Evolutionary conservation across 2,888 invertebrate genomes (phyloP).

Genomic region (Pandemis cinnamomeana): DNA sequence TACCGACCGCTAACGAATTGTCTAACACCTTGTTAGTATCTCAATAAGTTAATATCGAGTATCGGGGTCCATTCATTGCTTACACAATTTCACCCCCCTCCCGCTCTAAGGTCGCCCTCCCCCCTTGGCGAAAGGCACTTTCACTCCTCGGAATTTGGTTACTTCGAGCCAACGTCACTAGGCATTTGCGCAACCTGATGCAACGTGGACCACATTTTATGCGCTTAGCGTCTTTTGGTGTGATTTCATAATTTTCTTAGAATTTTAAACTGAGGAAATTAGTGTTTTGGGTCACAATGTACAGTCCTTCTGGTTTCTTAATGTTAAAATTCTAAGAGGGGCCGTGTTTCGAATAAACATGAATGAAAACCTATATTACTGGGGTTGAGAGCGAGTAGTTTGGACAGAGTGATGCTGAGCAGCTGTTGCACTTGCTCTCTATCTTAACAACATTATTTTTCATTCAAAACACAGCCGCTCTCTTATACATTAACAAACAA

Average conservation of each 20-base stretch:
- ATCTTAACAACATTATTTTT: too few species aligned
- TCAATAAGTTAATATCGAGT: slow-evolving; percentile 13
- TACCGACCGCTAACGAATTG: slow-evolving; percentile 3
- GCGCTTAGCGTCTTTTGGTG: slow-evolving; percentile 47
- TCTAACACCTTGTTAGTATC: slow-evolving; percentile 25
- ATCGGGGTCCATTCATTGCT: slow-evolving; percentile 12
- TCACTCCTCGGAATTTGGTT: slow-evolving; percentile 78
- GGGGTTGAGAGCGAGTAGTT: too few species aligned
- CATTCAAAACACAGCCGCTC: too few species aligned
- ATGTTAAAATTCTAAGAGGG: not conserved
- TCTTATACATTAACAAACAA: too few species aligned
- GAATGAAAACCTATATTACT: too few species aligned
- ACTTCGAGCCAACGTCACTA: slow-evolving; percentile 68
- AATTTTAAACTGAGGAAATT: not conserved
- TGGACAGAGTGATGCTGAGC: too few species aligned
- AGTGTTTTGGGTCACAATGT: not conserved
- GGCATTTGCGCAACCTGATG: slow-evolving; percentile 76
- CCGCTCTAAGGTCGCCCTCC: slow-evolving; percentile 51
- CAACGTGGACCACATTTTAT: slow-evolving; percentile 61
- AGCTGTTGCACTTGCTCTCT: too few species aligned
- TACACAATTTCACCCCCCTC: slow-evolving; percentile 37
- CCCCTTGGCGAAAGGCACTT: slow-evolving; percentile 78
- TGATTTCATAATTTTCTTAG: slow-evolving; percentile 29
- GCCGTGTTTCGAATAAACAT: too few species aligned
- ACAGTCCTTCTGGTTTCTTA: not conserved